A percentile compares a stretch with the other conserved stretches of the same genome.
phyloP scores from a whole-genome alignment of 2,797 vertebrate species.

The Coilia nasus region DNA sequence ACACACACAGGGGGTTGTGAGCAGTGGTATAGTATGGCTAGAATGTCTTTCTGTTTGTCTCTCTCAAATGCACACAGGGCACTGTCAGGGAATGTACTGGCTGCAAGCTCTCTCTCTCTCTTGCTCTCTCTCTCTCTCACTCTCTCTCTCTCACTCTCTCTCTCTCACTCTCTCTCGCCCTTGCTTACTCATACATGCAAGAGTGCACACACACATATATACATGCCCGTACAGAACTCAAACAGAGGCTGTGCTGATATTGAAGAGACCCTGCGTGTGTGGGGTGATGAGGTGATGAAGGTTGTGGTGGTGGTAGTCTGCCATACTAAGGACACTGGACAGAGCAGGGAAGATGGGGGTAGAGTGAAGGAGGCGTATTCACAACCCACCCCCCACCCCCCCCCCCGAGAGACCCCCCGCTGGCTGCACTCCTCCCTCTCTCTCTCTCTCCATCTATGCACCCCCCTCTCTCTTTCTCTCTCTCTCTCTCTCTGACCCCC shows the following conservation, averaged over 20 bases:
- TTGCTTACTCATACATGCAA: too few species aligned
- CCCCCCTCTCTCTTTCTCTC: not conserved
- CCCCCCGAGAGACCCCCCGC: not conserved
- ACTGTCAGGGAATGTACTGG: too few species aligned
- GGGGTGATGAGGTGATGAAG: not conserved
- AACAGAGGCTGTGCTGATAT: too few species aligned
- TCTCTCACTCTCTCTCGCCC: too few species aligned
- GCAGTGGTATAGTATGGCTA: not conserved
- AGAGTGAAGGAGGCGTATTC: not conserved
- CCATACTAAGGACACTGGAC: not conserved
- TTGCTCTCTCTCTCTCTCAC: too few species aligned
- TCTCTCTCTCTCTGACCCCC: not conserved
- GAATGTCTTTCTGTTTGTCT: too few species aligned
- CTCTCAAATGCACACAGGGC: too few species aligned
- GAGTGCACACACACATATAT: too few species aligned
- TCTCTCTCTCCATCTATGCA: not conserved
- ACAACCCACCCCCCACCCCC: not conserved
- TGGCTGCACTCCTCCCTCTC: not conserved
- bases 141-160: too few species aligned
- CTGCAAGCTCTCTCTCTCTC: too few species aligned
- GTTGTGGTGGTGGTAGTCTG: too few species aligned
- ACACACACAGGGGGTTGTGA: slow-evolving; percentile 19
- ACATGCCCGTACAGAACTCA: too few species aligned
- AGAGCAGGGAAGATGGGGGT: not conserved
- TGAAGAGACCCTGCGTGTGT: not conserved